Base-by-base conservation (phyloP, 2,888 invertebrate species). In the Pantelozetes paolii region DNA sequence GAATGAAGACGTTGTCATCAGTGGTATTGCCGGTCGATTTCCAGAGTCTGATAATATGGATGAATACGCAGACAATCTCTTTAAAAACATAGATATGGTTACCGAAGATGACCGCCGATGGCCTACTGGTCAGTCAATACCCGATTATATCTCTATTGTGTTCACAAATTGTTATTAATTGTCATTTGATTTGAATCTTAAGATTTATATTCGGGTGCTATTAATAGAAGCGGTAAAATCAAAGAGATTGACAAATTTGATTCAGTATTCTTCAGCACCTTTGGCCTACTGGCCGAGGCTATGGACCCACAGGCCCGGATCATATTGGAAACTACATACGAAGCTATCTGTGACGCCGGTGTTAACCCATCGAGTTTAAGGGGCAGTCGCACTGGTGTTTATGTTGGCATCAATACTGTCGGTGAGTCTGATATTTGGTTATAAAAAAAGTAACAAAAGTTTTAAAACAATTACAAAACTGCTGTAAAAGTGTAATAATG, bases 301-400 rank as follows among this genome's bases (percentile, higher is more conserved):
- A 93, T 96, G 90, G 94, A 96, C 82, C 94, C 95, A 11, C 92
- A 94, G 83, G 85, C 97, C 78, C 86, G 95, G 77, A 86, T 95
- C 82, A 84, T 98, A 78, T 86, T 98, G 71, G 98, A 95, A 84
- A 83, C 90, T 54, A 93, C 94, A n/a, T 89, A 94, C 83, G 97
- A 97, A 84, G 89, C 91, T 50, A 88, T 95, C 77, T 86, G 95
- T 77, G 97, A 97, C 85, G 91, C 95, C 73, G 90, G 90, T 85
- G 80, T 90, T 76, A 93, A 91, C 83, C 97, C 97, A 13, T 84
- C 85, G 73, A 89, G 90, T 78, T 82, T 95, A 72, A 87, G 91
- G 79, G 98, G 98, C 73, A 87, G 89, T 13, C 90, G 88, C 80
- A 96, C 95, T 71, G 98, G 97, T 77, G 97, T 98, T 2, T 99